phyloP scores from a whole-genome alignment of 2,888 invertebrate species.

The Apoda limacodes region DNA sequence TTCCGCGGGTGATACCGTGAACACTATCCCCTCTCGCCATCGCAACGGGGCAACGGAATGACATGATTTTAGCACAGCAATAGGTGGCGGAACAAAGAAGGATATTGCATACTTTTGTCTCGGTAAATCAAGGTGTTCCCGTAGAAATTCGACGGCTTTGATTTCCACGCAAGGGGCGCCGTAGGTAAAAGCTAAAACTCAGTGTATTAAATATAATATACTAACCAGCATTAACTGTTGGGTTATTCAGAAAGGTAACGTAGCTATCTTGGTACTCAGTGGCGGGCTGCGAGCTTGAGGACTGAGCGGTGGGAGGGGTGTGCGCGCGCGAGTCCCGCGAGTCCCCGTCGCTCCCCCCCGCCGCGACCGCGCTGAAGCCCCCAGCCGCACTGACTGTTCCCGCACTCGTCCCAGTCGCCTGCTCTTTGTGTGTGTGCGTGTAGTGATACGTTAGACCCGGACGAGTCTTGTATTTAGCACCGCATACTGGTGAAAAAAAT shows the following conservation, averaged over 20 bases:
- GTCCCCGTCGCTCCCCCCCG: constrained; percentile 39
- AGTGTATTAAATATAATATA: no score
- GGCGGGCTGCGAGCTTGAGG: constrained; percentile 31
- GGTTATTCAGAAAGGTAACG: constrained; percentile 75
- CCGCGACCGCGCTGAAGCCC: constrained; percentile 41
- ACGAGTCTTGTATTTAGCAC: constrained; percentile 95
- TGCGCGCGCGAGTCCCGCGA: constrained; percentile 53
- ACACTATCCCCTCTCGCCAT: no score
- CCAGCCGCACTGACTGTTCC: constrained; percentile 24
- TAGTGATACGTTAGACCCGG: constrained; percentile 97
- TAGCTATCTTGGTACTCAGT: constrained; percentile 76
- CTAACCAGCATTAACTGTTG: constrained; percentile 46
- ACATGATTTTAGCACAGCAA: no score
- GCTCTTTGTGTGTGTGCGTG: constrained; percentile 87
- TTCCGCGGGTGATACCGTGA: no score
- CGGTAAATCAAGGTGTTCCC: no score
- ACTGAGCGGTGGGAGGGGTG: constrained; percentile 73
- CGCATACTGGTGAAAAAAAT: constrained; percentile 79
- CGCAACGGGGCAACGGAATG: no score
- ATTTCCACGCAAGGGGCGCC: no score
- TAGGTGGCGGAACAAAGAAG: no score
- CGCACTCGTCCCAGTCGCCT: constrained; percentile 34
- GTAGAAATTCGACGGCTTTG: no score
- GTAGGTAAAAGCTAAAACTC: no score
- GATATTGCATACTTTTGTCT: no score